Evolutionary conservation across 2,797 vertebrate species (phyloP), one percentile per base, ranked within the genome.

Genomic region (Echiichthys vipera): DNA sequence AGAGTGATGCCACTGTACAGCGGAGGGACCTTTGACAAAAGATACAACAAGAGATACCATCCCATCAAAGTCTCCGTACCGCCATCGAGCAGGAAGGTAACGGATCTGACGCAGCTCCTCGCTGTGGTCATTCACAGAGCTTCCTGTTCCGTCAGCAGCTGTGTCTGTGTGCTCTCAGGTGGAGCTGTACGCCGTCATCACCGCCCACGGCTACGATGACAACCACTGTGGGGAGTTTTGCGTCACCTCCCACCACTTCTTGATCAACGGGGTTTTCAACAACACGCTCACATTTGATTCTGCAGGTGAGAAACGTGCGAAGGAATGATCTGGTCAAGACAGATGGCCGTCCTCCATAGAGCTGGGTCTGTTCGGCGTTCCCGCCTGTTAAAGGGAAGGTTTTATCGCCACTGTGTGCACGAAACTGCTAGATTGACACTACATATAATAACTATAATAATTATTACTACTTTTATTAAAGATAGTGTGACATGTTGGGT

Each of bases 131-230:
- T n/a, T 24, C 14, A 11, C 27, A 7, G 1, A 25, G 7, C 22
- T 1, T n/a, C 36, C 30, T 30, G 29, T 57, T 6, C 14, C 17
- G 0, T 54, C 49, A 36, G 17, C 50, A 4, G 43, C 32, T 10
- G 37, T 36, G 2, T n/a, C n/a, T 13, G 56, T 67, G 5, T 62
- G 40, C 34, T 17, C 77, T 4, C 82, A 96, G 95, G 95, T 95
- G 76, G 94, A 95, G 91, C 79, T 96, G 27, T 94, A 93, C 55
- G 91, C 93, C 5, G 92, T 95, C 58, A 94, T 96, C 86, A 95
- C 95, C 0, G 95, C 90, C 6, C 95, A 96, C 20, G 95, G 95
- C 53, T 93, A 91, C 29, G 95, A 96, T 1, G 84, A 96, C 27
- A 91, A 95, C 53, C 59, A 70, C 39, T 96, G 95, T 0, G 93